Evolutionary conservation across 2,888 invertebrate species (phyloP).

Genomic region (Callyntrura sp.): DNA sequence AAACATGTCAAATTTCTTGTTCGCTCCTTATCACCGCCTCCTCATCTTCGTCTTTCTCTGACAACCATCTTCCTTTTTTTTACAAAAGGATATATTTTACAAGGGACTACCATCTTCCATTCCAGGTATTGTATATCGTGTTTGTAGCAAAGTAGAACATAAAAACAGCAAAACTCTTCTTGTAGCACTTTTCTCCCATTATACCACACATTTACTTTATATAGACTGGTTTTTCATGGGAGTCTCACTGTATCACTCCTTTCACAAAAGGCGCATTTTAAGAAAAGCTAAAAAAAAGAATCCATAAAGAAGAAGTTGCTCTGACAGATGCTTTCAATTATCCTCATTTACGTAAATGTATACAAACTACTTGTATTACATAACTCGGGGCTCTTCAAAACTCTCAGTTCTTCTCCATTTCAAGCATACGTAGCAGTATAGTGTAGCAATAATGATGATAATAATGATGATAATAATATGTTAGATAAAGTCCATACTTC

Average conservation of each 20-base stretch:
- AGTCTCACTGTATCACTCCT: conserved; percentile 43
- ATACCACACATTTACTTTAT: conserved; percentile 20
- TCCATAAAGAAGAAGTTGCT: conserved; percentile 39
- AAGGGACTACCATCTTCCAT: background rate
- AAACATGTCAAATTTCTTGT: background rate
- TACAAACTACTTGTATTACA: conserved; percentile 41
- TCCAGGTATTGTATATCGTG: background rate
- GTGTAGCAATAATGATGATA: background rate
- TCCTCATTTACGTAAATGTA: conserved; percentile 54
- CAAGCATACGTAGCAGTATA: conserved; percentile 1
- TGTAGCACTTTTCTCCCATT: conserved; percentile 62
- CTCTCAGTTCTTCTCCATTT: conserved; percentile 33
- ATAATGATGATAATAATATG: background rate
- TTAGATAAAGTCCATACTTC: background rate
- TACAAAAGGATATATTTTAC: background rate
- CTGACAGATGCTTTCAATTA: conserved; percentile 71
- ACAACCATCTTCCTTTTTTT: background rate
- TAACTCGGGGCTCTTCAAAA: conserved; percentile 45
- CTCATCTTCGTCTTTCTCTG: background rate
- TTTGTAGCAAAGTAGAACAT: background rate
- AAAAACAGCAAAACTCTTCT: conserved; percentile 54
- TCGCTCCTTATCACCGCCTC: background rate
- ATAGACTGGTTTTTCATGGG: background rate
- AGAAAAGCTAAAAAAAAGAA: conserved; percentile 47
- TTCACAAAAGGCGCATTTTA: conserved; percentile 52